A percentile compares a stretch with the other conserved stretches of the same genome.
These are phyloP conservation scores for Armadillidium nasatum DNA, from an alignment of 1,140 invertebrate species.

Conservation along the genomic window DNA sequence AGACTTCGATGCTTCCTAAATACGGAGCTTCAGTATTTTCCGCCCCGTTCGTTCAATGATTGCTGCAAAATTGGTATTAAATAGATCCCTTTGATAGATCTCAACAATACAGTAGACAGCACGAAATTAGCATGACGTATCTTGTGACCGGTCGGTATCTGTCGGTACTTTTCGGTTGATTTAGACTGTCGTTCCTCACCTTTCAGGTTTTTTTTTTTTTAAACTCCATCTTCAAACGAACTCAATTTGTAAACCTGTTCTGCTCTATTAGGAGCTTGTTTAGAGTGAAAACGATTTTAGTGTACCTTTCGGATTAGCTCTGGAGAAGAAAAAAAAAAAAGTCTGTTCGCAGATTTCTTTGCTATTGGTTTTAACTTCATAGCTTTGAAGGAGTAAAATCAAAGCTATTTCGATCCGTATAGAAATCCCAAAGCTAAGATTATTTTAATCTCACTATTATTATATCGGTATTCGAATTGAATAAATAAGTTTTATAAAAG, in stretches of 20 bases:
- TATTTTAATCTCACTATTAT: neutral
- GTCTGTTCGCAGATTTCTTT: neutral
- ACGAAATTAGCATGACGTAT: slow-evolving; percentile 4
- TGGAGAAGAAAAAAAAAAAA: neutral
- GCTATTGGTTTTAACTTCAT: neutral
- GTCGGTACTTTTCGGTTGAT: neutral
- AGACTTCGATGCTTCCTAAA: slow-evolving; percentile 4
- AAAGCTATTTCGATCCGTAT: neutral
- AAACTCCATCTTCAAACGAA: neutral
- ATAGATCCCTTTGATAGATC: neutral
- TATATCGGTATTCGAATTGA: neutral
- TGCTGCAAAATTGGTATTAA: neutral
- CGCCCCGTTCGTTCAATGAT: neutral
- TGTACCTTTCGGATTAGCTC: slow-evolving; percentile 1
- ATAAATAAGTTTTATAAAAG: no score
- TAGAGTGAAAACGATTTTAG: slow-evolving; percentile 1
- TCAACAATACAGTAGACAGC: neutral
- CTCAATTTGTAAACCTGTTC: neutral
- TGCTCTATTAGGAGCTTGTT: neutral
- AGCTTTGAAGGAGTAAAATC: neutral
- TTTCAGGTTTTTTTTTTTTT: no score
- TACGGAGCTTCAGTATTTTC: neutral
- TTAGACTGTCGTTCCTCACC: neutral
- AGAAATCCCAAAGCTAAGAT: neutral
- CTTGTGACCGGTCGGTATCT: slow-evolving; percentile 2